phyloP scores from a whole-genome alignment of 2,113 vertebrate genomes.

The Elanoides forficatus region DNA sequence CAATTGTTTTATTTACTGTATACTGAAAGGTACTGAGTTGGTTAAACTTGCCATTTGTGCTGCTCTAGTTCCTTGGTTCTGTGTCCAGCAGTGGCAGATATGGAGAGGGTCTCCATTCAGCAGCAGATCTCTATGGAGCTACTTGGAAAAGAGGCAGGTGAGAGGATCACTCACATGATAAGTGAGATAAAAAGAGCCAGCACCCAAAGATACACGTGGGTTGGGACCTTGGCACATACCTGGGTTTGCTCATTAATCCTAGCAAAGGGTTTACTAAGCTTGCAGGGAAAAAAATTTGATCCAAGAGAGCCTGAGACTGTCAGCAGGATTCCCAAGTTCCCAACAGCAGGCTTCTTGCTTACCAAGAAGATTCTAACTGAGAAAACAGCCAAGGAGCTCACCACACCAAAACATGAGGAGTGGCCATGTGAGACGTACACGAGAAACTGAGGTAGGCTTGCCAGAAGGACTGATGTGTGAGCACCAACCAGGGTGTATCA shows the following conservation, averaged over 20 bases:
- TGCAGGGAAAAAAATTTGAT: not conserved
- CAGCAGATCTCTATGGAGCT: not conserved
- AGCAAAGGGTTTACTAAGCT: not conserved
- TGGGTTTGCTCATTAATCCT: not conserved
- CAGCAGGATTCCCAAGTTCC: not conserved
- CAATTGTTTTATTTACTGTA: not conserved
- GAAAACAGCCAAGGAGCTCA: not conserved
- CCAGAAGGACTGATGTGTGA: not conserved
- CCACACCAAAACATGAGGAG: not conserved
- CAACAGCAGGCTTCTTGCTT: not conserved
- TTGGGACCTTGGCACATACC: not conserved
- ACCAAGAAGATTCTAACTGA: not conserved
- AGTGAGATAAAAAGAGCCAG: not conserved
- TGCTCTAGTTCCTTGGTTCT: not conserved
- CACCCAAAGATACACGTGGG: not conserved
- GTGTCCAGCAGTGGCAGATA: not conserved
- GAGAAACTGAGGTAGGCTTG: not conserved
- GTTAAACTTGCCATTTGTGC: not conserved
- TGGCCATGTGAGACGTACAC: fast-evolving
- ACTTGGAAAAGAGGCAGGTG: not conserved
- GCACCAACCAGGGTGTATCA: not conserved
- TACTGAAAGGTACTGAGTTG: not conserved
- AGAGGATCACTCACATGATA: not conserved
- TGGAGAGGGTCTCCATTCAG: not conserved
- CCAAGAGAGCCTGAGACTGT: not conserved